These are phyloP conservation scores for Melitaea athalia DNA, from an alignment of 2,888 invertebrate genomes.

Conservation along the genomic window DNA sequence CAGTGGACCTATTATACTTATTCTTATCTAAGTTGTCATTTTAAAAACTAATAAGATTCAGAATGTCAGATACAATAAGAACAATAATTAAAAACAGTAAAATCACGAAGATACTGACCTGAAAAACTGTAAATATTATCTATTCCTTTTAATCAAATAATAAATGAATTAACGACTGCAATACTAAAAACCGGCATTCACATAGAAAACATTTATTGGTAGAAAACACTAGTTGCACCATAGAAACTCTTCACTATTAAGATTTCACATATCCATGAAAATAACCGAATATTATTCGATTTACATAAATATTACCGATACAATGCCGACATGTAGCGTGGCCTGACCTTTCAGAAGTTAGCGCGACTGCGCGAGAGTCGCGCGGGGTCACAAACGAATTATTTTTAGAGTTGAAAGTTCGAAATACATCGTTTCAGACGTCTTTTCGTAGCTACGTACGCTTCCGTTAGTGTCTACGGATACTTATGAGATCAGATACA, in stretches of 20 bases:
- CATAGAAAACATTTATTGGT: too few species aligned
- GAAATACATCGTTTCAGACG: conserved; percentile 74
- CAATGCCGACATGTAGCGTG: conserved; percentile 58
- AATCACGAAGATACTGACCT: too few species aligned
- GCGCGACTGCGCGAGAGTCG: conserved; percentile 75
- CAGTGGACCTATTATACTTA: too few species aligned
- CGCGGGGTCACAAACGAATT: conserved; percentile 77
- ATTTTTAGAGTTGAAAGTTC: conserved; percentile 84
- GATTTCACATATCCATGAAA: neutral
- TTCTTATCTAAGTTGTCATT: too few species aligned
- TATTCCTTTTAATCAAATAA: too few species aligned
- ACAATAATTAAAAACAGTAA: too few species aligned
- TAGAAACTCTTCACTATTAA: conserved; percentile 1
- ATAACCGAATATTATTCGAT: conserved; percentile 1
- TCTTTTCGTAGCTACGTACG: conserved; percentile 40
- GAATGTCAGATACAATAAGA: too few species aligned
- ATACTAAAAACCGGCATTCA: too few species aligned
- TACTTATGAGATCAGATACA: neutral
- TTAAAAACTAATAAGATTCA: too few species aligned
- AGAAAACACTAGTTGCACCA: neutral
- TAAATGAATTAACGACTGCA: too few species aligned
- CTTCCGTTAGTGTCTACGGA: conserved; percentile 49
- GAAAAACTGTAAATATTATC: too few species aligned
- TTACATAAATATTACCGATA: conserved; percentile 37
- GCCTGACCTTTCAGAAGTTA: conserved; percentile 78